Base-by-base conservation (phyloP, 1,140 invertebrate species). In the Telenomus remus region DNA sequence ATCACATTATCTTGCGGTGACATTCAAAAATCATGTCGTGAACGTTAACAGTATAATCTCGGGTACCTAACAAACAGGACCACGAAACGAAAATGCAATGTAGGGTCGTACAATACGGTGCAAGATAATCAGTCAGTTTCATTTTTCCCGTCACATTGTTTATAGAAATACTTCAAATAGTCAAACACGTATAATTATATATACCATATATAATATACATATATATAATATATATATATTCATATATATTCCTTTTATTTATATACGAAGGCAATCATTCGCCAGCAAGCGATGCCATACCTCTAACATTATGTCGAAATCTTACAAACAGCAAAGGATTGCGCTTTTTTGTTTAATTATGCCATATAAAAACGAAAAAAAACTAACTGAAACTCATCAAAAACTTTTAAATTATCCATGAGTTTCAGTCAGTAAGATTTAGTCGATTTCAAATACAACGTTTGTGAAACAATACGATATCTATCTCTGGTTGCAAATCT, bases 181-280 rank as follows among this genome's bases (percentile, higher is more conserved):
- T 64, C 55, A 59, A 72, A 72, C 60, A 63, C 56, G 54, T 59
- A 72, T 39, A 64, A 65, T 48, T 59, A 53, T 72, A 64, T 70
- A 55, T 70, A 61, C 12, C 27, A 59, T 66, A 56, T 44, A 60
- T 69, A 68, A 14, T 55, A 70, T 61, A 50, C 27, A 53, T 42
- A 71, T 51, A 56, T 64, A 66, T 50, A 10, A 66, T 60, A 56
- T 59, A 33, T 64, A 66, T 59, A 51, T 56, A 53, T 57, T 43
- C 69, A 68, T 69, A 70, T 61, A 76, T 63, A 61, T 70, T 37
- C 19, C 33, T 33, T 61, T 64, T 64, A 72, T 65, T 72, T 49
- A 73, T 73, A 55, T 73, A 73, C 46, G 56, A 78, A 78, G 75
- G 75, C 75, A 78, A 78, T 78, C 75, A 78, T 78, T 78, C 75